Conservation (phyloP, 2,797 vertebrate species). For the Myotis myotis region DNA sequence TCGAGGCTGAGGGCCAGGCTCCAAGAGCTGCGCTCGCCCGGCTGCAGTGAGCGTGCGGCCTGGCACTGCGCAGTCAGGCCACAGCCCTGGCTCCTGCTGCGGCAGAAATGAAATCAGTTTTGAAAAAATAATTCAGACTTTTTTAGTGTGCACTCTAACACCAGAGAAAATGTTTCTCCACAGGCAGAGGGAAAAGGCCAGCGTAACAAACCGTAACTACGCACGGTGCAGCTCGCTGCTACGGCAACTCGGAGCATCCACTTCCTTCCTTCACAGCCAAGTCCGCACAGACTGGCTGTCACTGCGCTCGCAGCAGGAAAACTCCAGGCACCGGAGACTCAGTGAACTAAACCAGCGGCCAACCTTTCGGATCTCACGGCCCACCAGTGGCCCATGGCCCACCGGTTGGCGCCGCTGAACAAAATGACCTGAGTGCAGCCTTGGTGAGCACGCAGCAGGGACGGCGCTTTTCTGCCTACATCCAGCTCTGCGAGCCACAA, state of each 20-base stretch:
- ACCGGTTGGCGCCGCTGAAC: too few relatives aligned
- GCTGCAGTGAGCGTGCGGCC: too few relatives aligned
- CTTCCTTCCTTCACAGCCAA: not conserved
- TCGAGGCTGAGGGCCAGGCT: too few relatives aligned
- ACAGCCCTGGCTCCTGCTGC: rapidly evolving
- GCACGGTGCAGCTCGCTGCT: not conserved
- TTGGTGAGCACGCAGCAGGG: too few relatives aligned
- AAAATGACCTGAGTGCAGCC: not conserved
- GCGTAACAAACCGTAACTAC: not conserved
- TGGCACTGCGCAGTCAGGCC: rapidly evolving
- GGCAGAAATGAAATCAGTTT: not conserved
- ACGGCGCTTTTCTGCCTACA: too few relatives aligned
- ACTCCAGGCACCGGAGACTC: not conserved
- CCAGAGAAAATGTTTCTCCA: not conserved
- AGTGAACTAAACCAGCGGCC: not conserved
- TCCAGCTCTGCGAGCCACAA: too few relatives aligned
- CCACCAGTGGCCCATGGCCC: too few relatives aligned
- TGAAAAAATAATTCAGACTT: not conserved
- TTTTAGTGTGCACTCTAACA: not conserved
- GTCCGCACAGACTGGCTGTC: not conserved
- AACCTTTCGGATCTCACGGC: too few relatives aligned
- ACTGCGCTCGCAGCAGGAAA: not conserved
- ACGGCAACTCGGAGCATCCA: not conserved
- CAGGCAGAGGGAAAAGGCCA: not conserved
- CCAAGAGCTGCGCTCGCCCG: too few relatives aligned